Evolutionary conservation across 37 sponge, comb jelly and placozoan genomes (phyloP).

Genomic region (Agelas oroides): DNA sequence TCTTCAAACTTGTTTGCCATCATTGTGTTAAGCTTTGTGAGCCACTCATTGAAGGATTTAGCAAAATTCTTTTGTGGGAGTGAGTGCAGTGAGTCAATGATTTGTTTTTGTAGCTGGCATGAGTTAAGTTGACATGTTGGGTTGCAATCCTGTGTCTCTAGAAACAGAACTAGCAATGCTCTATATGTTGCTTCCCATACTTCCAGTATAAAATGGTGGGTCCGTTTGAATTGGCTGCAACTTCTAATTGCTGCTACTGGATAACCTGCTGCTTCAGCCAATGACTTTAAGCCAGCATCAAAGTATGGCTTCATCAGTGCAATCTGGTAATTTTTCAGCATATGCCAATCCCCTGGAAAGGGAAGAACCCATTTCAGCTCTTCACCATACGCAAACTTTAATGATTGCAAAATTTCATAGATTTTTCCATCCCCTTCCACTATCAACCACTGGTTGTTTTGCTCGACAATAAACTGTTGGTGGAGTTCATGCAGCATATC

Average conservation of each 20-base stretch:
- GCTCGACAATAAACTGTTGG: background rate
- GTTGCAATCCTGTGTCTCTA: too few species aligned
- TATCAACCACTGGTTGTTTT: background rate
- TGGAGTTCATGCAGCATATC: background rate
- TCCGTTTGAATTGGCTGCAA: constrained; percentile 33
- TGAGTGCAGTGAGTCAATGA: too few species aligned
- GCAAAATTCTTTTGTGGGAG: too few species aligned
- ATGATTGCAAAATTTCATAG: constrained; percentile 8
- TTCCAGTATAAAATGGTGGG: constrained; percentile 25
- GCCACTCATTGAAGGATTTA: too few species aligned
- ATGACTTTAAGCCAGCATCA: constrained; percentile 14
- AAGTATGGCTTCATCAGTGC: too few species aligned
- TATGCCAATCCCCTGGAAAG: constrained; percentile 51
- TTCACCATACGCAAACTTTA: constrained; percentile 42
- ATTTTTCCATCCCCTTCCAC: constrained; percentile 52
- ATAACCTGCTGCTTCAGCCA: constrained; percentile 27
- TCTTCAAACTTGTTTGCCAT: constrained; percentile 27
- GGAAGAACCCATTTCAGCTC: constrained; percentile 27
- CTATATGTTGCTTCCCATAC: too few species aligned
- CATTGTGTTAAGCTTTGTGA: background rate
- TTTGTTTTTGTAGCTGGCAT: too few species aligned
- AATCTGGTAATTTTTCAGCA: constrained; percentile 41
- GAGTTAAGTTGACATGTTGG: too few species aligned
- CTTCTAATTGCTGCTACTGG: constrained; percentile 14
- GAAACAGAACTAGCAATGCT: too few species aligned